Conservation (phyloP, 2,113 vertebrate species). For the Petaurus breviceps region DNA sequence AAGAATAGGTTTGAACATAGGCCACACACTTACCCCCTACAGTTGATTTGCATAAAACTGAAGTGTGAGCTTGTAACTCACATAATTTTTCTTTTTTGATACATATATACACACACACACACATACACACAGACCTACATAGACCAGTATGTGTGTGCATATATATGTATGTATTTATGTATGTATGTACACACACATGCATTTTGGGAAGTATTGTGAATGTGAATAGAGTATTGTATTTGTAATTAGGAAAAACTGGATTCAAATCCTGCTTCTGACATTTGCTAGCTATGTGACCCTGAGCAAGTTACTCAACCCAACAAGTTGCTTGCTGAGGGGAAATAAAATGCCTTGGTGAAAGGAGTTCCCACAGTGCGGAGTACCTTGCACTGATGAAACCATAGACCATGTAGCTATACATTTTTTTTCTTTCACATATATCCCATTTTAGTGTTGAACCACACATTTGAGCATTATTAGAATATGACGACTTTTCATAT, state of each 20-base stretch:
- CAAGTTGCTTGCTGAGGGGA: not conserved
- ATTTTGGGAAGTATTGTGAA: not conserved
- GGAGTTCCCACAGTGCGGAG: not conserved
- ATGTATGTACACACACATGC: not conserved
- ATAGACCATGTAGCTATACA: not conserved
- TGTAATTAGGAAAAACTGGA: not conserved
- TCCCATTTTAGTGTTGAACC: not conserved
- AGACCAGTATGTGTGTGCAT: not conserved
- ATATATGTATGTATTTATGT: not conserved
- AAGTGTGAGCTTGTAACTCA: not conserved
- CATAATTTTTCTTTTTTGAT: not conserved
- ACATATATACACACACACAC: too few relatives aligned
- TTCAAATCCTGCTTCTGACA: not conserved
- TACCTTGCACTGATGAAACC: not conserved
- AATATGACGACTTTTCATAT: not conserved
- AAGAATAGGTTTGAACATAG: not conserved
- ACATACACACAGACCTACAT: not conserved
- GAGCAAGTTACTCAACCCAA: not conserved
- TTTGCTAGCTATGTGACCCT: not conserved
- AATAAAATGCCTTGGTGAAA: not conserved
- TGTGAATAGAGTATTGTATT: not conserved
- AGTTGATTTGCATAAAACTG: not conserved
- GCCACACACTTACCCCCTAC: not conserved
- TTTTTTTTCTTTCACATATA: not conserved
- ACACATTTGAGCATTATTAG: not conserved